Conservation (phyloP, 2,113 vertebrate genomes). For the Archocentrus centrarchus region DNA sequence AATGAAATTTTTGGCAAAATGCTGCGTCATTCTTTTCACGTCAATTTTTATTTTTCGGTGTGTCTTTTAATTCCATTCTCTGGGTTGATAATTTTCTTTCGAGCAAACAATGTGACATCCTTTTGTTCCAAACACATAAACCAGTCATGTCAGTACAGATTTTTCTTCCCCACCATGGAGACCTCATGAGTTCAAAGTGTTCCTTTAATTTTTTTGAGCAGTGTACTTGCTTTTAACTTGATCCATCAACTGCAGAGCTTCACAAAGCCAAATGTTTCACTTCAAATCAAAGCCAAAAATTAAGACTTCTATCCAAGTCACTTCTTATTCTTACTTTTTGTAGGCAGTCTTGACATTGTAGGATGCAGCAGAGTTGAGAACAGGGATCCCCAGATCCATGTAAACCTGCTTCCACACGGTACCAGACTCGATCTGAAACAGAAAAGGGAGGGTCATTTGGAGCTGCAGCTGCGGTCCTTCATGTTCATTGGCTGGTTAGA, state of each 20-base stretch:
- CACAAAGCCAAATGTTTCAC: not conserved
- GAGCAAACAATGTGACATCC: too few relatives aligned
- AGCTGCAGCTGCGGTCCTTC: not conserved
- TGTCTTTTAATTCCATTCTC: too few relatives aligned
- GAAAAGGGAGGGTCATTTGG: not conserved
- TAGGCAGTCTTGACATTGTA: conserved; percentile 99
- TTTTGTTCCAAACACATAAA: too few relatives aligned
- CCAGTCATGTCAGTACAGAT: too few relatives aligned
- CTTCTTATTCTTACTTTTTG: conserved; percentile 88
- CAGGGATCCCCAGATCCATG: conserved; percentile 98
- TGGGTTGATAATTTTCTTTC: too few relatives aligned
- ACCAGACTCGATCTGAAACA: conserved; percentile 93
- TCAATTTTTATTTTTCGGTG: too few relatives aligned
- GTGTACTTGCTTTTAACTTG: too few relatives aligned
- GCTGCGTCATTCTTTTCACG: too few relatives aligned
- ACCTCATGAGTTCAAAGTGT: too few relatives aligned
- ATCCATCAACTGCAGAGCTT: not conserved
- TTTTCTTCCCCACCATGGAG: too few relatives aligned
- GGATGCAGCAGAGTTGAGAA: conserved; percentile 97
- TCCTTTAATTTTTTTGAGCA: too few relatives aligned
- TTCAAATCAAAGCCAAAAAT: not conserved
- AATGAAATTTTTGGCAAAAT: too few relatives aligned
- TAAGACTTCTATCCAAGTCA: not conserved
- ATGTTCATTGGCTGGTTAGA: not conserved
- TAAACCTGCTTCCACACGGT: conserved; percentile 99